Conservation (phyloP, 1,140 invertebrate genomes). For the Megalopta genalis region DNA sequence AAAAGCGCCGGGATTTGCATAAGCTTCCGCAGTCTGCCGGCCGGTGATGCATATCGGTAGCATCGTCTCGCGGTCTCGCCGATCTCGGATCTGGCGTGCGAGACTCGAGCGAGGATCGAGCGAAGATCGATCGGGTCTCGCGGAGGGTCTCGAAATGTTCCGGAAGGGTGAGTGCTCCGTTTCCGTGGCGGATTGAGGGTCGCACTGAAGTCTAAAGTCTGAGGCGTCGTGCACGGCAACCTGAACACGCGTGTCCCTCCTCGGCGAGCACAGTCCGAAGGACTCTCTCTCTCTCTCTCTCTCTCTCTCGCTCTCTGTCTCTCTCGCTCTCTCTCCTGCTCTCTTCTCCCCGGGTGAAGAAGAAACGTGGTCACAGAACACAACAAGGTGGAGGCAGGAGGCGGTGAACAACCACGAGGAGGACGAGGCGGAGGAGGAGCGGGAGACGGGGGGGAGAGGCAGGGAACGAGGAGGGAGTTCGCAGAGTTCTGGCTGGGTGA, state of each 20-base stretch:
- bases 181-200: background rate
- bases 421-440: slow-evolving; percentile 35
- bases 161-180: slow-evolving; percentile 13
- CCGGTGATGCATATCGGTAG: no score
- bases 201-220: background rate
- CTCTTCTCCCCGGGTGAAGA: slow-evolving; percentile 36
- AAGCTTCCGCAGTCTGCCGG: no score
- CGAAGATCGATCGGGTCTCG: background rate
- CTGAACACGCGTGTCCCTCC: slow-evolving; percentile 51
- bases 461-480: slow-evolving; percentile 71
- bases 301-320: background rate
- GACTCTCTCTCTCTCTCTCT: slow-evolving; percentile 14
- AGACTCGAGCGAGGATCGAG: no score
- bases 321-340: background rate
- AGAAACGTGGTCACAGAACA: slow-evolving; percentile 50
- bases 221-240: slow-evolving; percentile 24
- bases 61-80: background rate
- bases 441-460: slow-evolving; percentile 5
- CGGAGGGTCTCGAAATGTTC: background rate
- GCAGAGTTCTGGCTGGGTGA: slow-evolving; percentile 80
- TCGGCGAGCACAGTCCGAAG: slow-evolving; percentile 45
- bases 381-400: slow-evolving; percentile 40
- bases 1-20: no score
- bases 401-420: background rate
- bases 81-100: background rate